Percentiles rank a stretch among this genome's conserved stretches.
phyloP scores from a whole-genome alignment of 2,113 vertebrate genomes.

The Campylorhamphus procurvoides region DNA sequence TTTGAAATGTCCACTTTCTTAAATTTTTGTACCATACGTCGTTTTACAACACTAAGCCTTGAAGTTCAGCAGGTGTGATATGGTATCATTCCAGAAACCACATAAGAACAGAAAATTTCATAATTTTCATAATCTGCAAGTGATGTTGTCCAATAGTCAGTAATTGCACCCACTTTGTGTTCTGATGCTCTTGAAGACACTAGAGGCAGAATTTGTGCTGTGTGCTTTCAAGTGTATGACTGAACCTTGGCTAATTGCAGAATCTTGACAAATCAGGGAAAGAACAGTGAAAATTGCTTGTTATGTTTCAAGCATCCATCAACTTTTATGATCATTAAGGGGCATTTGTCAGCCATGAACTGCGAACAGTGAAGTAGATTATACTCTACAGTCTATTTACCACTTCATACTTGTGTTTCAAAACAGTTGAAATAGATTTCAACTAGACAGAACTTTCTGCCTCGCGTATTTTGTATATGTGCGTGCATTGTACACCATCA shows the following conservation, averaged over 20 bases:
- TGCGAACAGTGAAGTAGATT: not conserved
- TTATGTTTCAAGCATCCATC: not conserved
- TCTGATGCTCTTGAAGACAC: not conserved
- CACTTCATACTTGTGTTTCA: not conserved
- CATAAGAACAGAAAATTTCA: not conserved
- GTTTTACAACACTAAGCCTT: not conserved
- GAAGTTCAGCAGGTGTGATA: not conserved
- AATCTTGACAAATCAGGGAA: not conserved
- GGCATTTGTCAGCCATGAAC: not conserved
- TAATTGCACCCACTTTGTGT: not conserved
- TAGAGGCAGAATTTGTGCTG: not conserved
- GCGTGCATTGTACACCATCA: not conserved
- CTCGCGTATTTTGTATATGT: not conserved
- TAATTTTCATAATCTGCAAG: not conserved
- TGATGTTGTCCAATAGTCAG: not conserved
- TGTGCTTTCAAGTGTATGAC: not conserved
- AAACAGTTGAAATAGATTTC: not conserved
- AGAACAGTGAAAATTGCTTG: not conserved
- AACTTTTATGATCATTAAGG: not conserved
- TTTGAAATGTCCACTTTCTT: not conserved
- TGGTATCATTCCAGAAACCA: not conserved
- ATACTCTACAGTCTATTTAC: not conserved
- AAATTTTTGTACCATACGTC: not conserved
- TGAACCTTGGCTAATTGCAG: not conserved
- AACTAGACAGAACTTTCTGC: not conserved